These are phyloP conservation scores for Antechinus stuartii DNA, from an alignment of 2,113 vertebrate species.

Conservation along the genomic window DNA sequence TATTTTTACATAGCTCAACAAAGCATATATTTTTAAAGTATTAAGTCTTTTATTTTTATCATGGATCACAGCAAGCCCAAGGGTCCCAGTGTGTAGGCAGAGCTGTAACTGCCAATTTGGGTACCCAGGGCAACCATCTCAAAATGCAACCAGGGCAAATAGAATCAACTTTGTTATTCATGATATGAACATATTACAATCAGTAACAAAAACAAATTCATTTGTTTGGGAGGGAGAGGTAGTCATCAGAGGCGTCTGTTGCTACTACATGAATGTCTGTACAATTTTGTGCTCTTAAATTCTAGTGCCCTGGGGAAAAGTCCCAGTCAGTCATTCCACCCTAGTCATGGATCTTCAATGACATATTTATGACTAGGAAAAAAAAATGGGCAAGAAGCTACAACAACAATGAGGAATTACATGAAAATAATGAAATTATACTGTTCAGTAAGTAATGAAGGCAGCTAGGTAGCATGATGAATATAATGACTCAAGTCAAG, in stretches of 20 bases:
- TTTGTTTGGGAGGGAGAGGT: not conserved
- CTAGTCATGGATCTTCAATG: not conserved
- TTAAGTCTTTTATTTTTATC: not conserved
- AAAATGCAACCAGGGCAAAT: not conserved
- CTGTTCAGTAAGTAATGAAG: not conserved
- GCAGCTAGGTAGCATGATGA: not conserved
- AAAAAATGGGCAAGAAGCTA: not conserved
- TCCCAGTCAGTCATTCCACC: not conserved
- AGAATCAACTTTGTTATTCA: not conserved
- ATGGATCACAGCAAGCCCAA: not conserved
- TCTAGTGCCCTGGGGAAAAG: not conserved
- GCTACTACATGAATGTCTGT: not conserved
- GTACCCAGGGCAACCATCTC: not conserved
- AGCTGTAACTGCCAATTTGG: not conserved
- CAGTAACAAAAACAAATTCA: not conserved
- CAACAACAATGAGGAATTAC: not conserved
- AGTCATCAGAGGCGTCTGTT: not conserved
- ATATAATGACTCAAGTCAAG: not conserved
- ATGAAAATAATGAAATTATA: not conserved
- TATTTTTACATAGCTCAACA: slow-evolving; percentile 30
- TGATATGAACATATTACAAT: not conserved
- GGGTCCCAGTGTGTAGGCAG: not conserved
- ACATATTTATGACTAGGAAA: not conserved
- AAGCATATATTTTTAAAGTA: slow-evolving; percentile 27
- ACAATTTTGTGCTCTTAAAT: not conserved